phyloP scores from a whole-genome alignment of 2,888 invertebrate genomes.

The Junonia oenone region DNA sequence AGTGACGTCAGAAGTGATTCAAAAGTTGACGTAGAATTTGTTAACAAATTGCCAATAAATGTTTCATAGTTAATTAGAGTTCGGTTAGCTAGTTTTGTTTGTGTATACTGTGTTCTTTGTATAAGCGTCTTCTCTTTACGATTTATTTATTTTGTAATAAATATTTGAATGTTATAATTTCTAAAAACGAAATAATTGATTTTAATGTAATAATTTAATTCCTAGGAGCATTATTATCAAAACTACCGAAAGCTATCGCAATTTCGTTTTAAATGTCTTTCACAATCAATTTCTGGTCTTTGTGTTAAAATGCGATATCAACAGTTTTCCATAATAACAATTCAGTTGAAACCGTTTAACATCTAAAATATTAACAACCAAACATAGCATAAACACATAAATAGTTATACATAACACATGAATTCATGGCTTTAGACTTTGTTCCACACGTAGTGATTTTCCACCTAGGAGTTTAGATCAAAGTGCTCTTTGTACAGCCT shows the following conservation, averaged over 20 bases:
- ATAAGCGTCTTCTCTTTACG: no score
- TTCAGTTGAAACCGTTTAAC: no score
- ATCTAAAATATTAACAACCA: neutral
- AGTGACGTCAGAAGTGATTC: neutral
- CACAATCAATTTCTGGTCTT: no score
- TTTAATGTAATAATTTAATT: no score
- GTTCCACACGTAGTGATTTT: neutral
- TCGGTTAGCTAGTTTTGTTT: neutral
- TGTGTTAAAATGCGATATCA: no score
- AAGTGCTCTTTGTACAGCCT: conserved; percentile 3
- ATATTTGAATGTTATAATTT: no score
- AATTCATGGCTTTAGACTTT: neutral
- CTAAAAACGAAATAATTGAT: no score
- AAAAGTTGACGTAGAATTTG: neutral
- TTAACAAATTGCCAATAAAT: neutral
- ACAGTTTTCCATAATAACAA: no score
- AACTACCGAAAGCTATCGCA: no score
- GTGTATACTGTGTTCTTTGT: neutral
- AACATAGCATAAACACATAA: neutral
- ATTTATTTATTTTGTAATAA: no score
- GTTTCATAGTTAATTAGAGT: neutral
- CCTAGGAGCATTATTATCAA: no score
- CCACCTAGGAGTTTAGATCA: neutral
- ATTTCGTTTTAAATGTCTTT: no score
- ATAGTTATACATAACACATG: neutral